Evolutionary conservation across 92 coral and sea anemone species (phyloP).

Genomic region (Chrysogorgia sp.): DNA sequence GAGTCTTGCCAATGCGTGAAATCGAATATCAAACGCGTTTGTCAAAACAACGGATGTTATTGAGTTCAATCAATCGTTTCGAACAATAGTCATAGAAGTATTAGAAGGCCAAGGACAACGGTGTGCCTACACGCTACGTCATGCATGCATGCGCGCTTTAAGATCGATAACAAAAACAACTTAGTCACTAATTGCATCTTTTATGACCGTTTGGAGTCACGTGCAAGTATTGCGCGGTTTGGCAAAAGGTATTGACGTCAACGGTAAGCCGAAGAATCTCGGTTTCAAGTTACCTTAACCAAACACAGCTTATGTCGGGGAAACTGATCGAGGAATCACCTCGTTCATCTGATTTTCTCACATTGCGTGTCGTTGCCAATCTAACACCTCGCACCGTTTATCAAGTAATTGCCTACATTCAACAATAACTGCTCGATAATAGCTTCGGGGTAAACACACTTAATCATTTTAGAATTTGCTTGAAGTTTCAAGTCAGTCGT

Average conservation of each 20-base stretch:
- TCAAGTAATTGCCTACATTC: neutral
- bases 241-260: no score
- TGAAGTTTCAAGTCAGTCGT: neutral
- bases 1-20: constrained; percentile 19
- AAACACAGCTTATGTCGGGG: neutral
- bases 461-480: neutral
- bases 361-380: neutral
- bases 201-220: neutral
- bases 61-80: neutral
- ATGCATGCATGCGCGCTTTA: neutral
- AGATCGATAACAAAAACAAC: constrained; percentile 22
- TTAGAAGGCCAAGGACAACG: constrained; percentile 40
- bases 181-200: constrained; percentile 18
- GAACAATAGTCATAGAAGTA: constrained; percentile 37
- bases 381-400: neutral
- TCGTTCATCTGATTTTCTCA: neutral
- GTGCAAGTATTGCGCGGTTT: neutral
- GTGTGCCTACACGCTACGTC: constrained; percentile 5
- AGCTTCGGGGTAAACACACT: neutral
- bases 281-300: no score
- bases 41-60: constrained; percentile 47
- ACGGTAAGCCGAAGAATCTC: no score
- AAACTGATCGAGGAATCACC: neutral
- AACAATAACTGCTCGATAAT: neutral
- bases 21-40: constrained; percentile 3